phyloP scores from a whole-genome alignment of 2,113 vertebrate species.

The Entelurus aequoreus region DNA sequence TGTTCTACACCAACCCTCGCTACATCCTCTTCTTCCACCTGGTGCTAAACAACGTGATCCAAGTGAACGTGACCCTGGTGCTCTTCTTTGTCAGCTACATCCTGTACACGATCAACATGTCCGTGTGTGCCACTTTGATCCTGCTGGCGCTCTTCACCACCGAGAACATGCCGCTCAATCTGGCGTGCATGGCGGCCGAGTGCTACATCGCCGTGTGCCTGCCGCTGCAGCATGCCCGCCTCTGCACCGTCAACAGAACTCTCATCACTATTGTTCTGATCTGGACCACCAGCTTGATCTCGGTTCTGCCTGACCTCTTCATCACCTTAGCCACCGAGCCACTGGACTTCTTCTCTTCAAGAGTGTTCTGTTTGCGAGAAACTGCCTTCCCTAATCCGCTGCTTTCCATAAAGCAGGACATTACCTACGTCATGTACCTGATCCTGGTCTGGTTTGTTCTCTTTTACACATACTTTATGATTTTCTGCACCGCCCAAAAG shows the following conservation, averaged over 20 bases:
- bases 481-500: conserved; percentile 47
- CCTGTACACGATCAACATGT: conserved; percentile 33
- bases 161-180: conserved; percentile 63
- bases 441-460: conserved; percentile 51
- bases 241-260: conserved; percentile 58
- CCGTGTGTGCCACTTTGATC: conserved; percentile 22
- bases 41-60: conserved; percentile 64
- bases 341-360: conserved; percentile 29
- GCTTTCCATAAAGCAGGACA: conserved; percentile 46
- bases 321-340: conserved; percentile 44
- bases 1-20: conserved; percentile 54
- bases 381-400: conserved; percentile 30
- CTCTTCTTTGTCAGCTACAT: conserved; percentile 55
- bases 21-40: conserved; percentile 64
- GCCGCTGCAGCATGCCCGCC: conserved; percentile 56
- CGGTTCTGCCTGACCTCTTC: conserved; percentile 53
- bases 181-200: conserved; percentile 70
- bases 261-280: conserved; percentile 47
- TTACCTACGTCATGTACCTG: conserved; percentile 36
- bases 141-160: conserved; percentile 38
- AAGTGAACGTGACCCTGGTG: conserved; percentile 38
- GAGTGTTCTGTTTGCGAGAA: conserved; percentile 40
- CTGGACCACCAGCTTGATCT: conserved; percentile 44
- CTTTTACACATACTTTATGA: conserved; percentile 50
- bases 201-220: conserved; percentile 67